phyloP scores from a whole-genome alignment of 23 tunicate species.

The Ascidia mentula region DNA sequence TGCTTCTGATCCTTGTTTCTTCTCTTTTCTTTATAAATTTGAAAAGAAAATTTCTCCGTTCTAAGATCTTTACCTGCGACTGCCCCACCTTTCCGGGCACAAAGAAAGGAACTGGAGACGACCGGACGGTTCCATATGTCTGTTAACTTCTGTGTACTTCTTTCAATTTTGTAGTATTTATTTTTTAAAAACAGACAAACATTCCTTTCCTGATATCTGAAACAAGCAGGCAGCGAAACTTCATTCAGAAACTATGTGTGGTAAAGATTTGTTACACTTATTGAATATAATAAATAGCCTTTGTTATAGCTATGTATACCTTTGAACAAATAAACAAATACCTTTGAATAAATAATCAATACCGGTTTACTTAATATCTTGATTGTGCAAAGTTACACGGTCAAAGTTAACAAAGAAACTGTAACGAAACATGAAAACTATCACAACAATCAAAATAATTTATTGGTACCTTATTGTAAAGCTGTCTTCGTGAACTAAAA shows the following conservation, averaged over 20 bases:
- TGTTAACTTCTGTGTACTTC: background rate
- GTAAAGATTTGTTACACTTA: too few relatives aligned
- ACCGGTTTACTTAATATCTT: too few relatives aligned
- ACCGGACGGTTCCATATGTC: conserved; percentile 2
- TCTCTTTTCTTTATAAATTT: background rate
- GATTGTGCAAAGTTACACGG: too few relatives aligned
- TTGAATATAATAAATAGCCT: too few relatives aligned
- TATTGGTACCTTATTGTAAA: background rate
- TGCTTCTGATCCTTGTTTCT: background rate
- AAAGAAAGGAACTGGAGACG: background rate
- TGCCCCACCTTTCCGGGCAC: background rate
- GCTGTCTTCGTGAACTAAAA: background rate
- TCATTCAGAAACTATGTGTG: too few relatives aligned
- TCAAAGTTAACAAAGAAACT: too few relatives aligned
- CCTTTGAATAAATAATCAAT: too few relatives aligned
- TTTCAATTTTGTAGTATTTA: background rate
- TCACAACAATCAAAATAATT: too few relatives aligned
- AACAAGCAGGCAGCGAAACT: too few relatives aligned
- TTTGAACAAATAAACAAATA: too few relatives aligned
- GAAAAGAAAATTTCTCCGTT: background rate
- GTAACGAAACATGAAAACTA: too few relatives aligned
- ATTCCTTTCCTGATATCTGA: background rate
- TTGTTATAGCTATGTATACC: too few relatives aligned
- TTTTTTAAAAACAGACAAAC: background rate
- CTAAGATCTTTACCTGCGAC: background rate